phyloP scores from a whole-genome alignment of 2,113 vertebrate species.

The Boleophthalmus pectinirostris region DNA sequence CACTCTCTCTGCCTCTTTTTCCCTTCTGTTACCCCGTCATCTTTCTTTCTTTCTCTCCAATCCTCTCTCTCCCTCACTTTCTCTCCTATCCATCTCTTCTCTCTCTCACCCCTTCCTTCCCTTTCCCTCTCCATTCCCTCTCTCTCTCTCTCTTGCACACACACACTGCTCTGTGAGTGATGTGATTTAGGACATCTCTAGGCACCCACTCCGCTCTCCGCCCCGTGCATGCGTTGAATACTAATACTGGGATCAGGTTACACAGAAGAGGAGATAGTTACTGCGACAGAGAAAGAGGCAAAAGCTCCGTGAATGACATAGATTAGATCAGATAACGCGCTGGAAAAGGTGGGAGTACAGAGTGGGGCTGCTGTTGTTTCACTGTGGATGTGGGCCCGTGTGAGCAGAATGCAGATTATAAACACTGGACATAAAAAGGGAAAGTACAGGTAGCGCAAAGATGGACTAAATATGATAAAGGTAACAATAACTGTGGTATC shows the following conservation, averaged over 20 bases:
- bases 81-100: too few relatives aligned
- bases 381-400: constrained; percentile 34
- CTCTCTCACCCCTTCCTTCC: too few relatives aligned
- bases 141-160: constrained; percentile 3
- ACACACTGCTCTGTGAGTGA: constrained; percentile 68
- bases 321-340: constrained; percentile 64
- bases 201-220: constrained; percentile 76
- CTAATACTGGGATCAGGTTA: constrained; percentile 76
- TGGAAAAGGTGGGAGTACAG: constrained; percentile 44
- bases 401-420: constrained; percentile 65
- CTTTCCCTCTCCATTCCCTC: neutral
- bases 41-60: constrained; percentile 15
- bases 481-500: too few relatives aligned
- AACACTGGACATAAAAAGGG: constrained; percentile 31
- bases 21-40: neutral
- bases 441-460: constrained; percentile 37
- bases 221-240: constrained; percentile 73
- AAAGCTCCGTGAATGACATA: constrained; percentile 41
- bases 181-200: constrained; percentile 78
- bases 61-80: too few relatives aligned
- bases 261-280: constrained; percentile 47
- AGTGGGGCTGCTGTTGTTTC: constrained; percentile 10
- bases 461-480: too few relatives aligned
- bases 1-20: neutral
- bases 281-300: constrained; percentile 42